Evolutionary conservation across 1,140 invertebrate genomes (phyloP), one percentile per base, ranked within the genome.

Genomic region (Trissolcus basalis): DNA sequence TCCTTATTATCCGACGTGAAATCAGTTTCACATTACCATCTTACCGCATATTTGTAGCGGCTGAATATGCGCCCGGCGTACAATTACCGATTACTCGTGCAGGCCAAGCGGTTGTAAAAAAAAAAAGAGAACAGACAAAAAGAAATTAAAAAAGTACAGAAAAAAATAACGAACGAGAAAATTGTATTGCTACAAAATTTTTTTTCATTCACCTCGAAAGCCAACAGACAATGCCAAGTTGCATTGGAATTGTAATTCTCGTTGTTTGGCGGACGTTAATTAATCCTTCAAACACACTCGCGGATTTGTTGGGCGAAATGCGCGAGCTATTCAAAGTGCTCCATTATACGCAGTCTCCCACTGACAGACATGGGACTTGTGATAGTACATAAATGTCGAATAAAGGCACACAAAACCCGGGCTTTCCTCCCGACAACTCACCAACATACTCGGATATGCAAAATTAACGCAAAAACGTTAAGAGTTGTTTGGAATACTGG

Each of bases 201-300:
- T 27, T 27, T 27, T 27, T 27, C 19, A 27, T 27, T 27, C 19
- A 6, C 19, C 19, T 27, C 19, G 19, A 27, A 27, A 3, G 1
- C 19, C 19, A 27, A 27, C 19, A 27, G 19, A 27, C 19, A 27
- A 27, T 27, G 19, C 19, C 19, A 27, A 27, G 19, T 27, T 27
- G 19, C 19, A 6, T 27, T 27, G 2, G 6, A 27, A 27, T 27
- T 27, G 19, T 27, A 27, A 27, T 27, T 27, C 19, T 60, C 59
- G 55, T 48, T 53, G 27, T 60, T 39, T 41, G 35, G 13, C 15
- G 19, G 47, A 59, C 55, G 54, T 60, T 72, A 73, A 73, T 73
- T 73, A 73, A 73, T 73, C 54, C 61, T 73, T 73, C 50, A 67
- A 73, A 59, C 10, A 33, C 49, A 71, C 54, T 64, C 44, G 41